Evolutionary conservation across 2,888 invertebrate genomes (phyloP), one percentile per base, ranked within the genome.

Genomic region (Phania funesta): DNA sequence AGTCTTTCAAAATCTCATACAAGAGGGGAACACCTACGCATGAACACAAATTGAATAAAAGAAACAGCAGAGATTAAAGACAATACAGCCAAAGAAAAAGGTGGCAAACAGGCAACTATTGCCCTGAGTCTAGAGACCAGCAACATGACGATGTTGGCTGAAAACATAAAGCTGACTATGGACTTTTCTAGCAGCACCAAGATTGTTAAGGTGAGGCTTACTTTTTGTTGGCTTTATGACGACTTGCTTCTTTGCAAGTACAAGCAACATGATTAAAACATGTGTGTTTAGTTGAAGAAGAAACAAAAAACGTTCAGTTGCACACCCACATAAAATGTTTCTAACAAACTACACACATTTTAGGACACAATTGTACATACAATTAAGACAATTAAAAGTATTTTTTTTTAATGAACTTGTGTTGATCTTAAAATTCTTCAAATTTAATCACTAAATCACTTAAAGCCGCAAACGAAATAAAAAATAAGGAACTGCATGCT

Each of bases 11-110:
- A 52, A 68, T 65, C 24, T 7, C 7, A 24, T 22, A 46, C 18
- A 46, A 54, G 24, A 24, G 26, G n/a, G 52, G 16, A 76, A 82
- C 82, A 75, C 82, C 82, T 82, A 82, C 82, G 82, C 82, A 82
- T 48, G 38, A 76, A 80, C 44, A 80, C 32, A 24, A 56, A 73
- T 16, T 24, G 44, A 32, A 54, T 22, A 29, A 29, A 32, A 26
- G 9, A 52, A 70, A 52, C 18, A 38, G n/a, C 13, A 35, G 13
- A 13, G n/a, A 32, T 18, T n/a, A n/a, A 16, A 44, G 8, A 22
- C 32, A 18, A 24, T 67, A 48, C 54, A 64, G 24, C 22, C 20
- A 9, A 44, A 52, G 41, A 50, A 73, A 16, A 54, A 52, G 52
- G 62, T 56, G 48, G 48, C 54, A 44, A 35, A 64, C 54, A 54